Evolutionary conservation across 2,797 vertebrate genomes (phyloP), one percentile per base, ranked within the genome.

Genomic region (Myripristis murdjan): DNA sequence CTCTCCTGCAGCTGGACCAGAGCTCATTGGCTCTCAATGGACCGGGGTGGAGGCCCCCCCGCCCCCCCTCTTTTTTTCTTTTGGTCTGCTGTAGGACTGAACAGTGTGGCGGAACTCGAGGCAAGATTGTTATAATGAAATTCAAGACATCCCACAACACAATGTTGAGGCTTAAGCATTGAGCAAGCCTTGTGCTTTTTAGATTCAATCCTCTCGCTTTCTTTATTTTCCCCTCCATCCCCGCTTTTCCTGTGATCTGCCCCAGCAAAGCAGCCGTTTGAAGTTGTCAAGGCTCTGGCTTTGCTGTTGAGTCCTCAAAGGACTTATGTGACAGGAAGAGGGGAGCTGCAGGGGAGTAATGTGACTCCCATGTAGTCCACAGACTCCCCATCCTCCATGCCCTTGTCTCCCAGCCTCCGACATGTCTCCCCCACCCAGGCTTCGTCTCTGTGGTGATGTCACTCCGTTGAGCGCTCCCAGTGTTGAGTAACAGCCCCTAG

Each of bases 301-400:
- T 90, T 87, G 59, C 69, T 65, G 85, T 82, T 58, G 79, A 87
- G 86, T 89, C 87, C 86, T 92, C 85, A 84, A 87, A 92, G 90
- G 78, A 81, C 79, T 88, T 79, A 58, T 86, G 85, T 91, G 91
- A 89, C 86, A 85, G 87, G 86, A 87, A 89, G 70, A 83, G 81
- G 83, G 75, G 85, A 85, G 87, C 90, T 77, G 53, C 55, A 87
- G 83, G 84, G 80, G 68, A 80, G 88, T 83, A 91, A 91, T 73
- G 83, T 58, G 88, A 91, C 88, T 87, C 88, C 81, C 75, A 76
- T 75, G 41, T 67, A 74, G 79, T 86, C 88, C 81, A 57, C 65
- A 72, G 52, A 67, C 75, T 73, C 31, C 43, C 71, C 68, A 68
- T 82, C 75, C 68, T 86, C 78, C 53, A 58, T 67, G 2, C 73